These are phyloP conservation scores for Drosophila chauvacae DNA, from an alignment of 1,140 invertebrate genomes.

Conservation along the genomic window DNA sequence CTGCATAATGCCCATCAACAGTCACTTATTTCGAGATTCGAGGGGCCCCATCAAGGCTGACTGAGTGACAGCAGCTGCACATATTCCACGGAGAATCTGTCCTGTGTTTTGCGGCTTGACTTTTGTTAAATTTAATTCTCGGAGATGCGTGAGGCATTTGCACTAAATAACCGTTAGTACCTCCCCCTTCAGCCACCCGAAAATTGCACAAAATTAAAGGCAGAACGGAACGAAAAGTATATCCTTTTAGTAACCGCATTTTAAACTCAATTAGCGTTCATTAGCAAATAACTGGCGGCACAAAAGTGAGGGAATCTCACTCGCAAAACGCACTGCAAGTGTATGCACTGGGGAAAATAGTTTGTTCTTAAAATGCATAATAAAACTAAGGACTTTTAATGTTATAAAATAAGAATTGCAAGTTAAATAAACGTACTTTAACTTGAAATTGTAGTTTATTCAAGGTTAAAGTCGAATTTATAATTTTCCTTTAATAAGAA, in stretches of 20 bases:
- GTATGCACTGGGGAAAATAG: conserved; percentile 18
- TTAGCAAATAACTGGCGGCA: conserved; percentile 72
- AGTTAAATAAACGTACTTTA: too few relatives aligned
- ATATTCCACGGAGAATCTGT: conserved; percentile 33
- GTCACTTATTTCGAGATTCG: conserved; percentile 69
- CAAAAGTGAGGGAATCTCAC: conserved; percentile 60
- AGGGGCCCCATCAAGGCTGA: conserved; percentile 24
- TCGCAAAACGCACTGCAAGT: conserved; percentile 50
- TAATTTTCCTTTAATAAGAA: neutral
- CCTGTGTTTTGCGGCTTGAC: conserved; percentile 29
- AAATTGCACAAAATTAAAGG: conserved; percentile 12
- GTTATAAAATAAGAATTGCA: neutral
- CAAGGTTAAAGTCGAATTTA: too few relatives aligned
- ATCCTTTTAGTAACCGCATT: conserved; percentile 68
- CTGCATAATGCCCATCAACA: conserved; percentile 64
- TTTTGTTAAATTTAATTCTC: conserved; percentile 78
- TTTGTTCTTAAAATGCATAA: neutral
- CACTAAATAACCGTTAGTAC: conserved; percentile 48
- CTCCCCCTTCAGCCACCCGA: conserved; percentile 16
- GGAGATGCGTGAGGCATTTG: conserved; percentile 62
- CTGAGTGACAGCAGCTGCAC: conserved; percentile 75
- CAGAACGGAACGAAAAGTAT: conserved; percentile 40
- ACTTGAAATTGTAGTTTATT: neutral
- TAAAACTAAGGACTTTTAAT: too few relatives aligned
- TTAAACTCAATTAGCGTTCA: conserved; percentile 79